Conservation (phyloP, 1,140 invertebrate genomes). For the Cydia splendana region DNA sequence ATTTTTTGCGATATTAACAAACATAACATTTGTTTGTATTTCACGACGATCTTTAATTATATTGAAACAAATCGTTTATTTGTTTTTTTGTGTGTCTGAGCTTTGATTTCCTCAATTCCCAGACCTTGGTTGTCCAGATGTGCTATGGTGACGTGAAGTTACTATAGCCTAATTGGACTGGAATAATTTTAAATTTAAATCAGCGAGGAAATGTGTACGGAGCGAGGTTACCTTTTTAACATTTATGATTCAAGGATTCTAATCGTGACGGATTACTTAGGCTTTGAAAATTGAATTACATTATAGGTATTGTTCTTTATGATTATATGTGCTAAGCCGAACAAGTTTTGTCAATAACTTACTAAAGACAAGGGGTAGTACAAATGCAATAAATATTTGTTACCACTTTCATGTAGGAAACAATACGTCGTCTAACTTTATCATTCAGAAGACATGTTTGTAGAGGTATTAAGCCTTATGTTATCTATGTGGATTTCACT, state of each 20-base stretch:
- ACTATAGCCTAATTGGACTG: conserved; percentile 40
- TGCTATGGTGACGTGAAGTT: conserved; percentile 43
- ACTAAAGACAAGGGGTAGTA: conserved; percentile 10
- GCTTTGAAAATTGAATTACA: conserved; percentile 19
- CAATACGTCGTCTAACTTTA: conserved; percentile 16
- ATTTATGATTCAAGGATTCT: conserved; percentile 31
- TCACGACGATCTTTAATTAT: conserved; percentile 64
- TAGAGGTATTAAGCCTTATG: background rate
- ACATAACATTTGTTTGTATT: conserved; percentile 22
- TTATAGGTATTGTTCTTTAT: background rate
- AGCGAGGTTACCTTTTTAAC: conserved; percentile 29
- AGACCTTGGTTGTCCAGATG: conserved; percentile 68
- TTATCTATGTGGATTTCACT: too few relatives aligned
- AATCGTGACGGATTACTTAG: conserved; percentile 33
- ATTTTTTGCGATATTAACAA: conserved; percentile 46
- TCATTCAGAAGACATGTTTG: background rate
- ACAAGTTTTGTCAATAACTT: background rate
- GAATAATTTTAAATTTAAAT: conserved; percentile 44
- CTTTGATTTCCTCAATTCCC: conserved; percentile 63
- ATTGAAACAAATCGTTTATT: conserved; percentile 57
- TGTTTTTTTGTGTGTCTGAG: conserved; percentile 55
- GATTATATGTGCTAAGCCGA: conserved; percentile 3
- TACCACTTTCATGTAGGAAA: background rate
- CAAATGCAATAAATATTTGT: conserved; percentile 9
- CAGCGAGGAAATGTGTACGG: conserved; percentile 39